Evolutionary conservation across 2,113 vertebrate genomes (phyloP).

Genomic region (Epinephelus moara): DNA sequence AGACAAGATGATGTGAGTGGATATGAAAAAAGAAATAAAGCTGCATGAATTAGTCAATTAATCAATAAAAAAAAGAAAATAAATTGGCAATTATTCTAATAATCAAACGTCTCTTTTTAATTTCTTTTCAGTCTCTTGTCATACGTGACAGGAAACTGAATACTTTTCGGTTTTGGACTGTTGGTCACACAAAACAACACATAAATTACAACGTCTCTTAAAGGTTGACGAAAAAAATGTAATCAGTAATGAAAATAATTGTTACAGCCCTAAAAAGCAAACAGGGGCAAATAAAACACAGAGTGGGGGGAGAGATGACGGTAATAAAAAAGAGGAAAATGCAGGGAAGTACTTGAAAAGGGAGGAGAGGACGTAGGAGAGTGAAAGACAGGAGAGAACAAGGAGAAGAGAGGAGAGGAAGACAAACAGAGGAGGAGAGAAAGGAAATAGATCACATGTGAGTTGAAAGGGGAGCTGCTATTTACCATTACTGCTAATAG

Average conservation of each 20-base stretch:
- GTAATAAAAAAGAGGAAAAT: not conserved
- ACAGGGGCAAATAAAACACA: not conserved
- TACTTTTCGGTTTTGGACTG: not conserved
- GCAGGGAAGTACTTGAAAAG: not conserved
- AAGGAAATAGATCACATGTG: conserved; percentile 45
- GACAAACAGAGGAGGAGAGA: conserved; percentile 9
- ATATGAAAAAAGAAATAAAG: not conserved
- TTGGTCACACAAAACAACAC: not conserved
- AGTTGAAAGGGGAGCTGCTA: conserved; percentile 67
- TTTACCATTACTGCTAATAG: conserved; percentile 81
- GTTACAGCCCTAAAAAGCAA: not conserved
- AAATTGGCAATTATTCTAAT: not conserved
- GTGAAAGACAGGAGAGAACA: not conserved
- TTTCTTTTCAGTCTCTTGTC: not conserved
- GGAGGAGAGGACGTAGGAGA: not conserved
- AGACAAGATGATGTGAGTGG: not conserved
- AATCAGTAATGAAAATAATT: not conserved
- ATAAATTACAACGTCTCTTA: no score
- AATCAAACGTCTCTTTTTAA: not conserved
- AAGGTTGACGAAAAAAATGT: not conserved
- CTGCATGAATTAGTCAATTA: not conserved
- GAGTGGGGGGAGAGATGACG: not conserved
- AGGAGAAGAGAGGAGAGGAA: conserved; percentile 10
- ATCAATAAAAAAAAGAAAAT: not conserved
- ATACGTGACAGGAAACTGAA: not conserved